Evolutionary conservation across 2,113 vertebrate species (phyloP), one percentile per base, ranked within the genome.

Genomic region (Neotragus moschatus): DNA sequence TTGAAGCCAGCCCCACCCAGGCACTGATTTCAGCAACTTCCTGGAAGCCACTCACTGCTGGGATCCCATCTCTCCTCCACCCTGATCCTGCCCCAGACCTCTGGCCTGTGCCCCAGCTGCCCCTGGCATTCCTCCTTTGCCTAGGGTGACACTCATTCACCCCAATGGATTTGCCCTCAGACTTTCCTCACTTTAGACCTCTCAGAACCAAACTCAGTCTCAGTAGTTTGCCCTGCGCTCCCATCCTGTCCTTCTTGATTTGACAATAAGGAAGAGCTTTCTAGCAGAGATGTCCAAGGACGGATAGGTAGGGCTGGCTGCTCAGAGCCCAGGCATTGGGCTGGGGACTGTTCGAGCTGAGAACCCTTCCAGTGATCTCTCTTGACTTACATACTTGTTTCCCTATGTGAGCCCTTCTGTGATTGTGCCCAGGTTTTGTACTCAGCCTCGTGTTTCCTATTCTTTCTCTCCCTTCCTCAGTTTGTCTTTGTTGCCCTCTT

Each of bases 361-460:
- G 55, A 84, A 66, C 88, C 47, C 21, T 95, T 97, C 43, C 26
- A 92, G 80, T 33, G 53, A 63, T 75, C 94, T 95, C 91, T 55
- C 2, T 63, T 84, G 75, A 84, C 66, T 95, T 93, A 92, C 5
- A 7, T 90, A 85, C 63, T 91, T 30, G 88, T 60, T 94, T 96
- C 84, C 58, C 15, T 92, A 43, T 4, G 4, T 36, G 58, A 90
- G 21, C 12, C 56, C 47, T 80, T 92, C 53, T 90, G 16, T 75
- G 91, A 30, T 7, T 39, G n/a, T 88, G 66, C 63, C 81, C 26
- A 70, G 43, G 43, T 84, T 98, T 95, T 97, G 14, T 6, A 90
- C 51, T 77, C 26, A 39, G 17, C 55, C 21, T 81, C 33, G 75
- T 87, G 33, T 43, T 89, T 90, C 51, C 39, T 13, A 63, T 80